Evolutionary conservation across 2,888 invertebrate genomes (phyloP).

Genomic region (Helleia helle): DNA sequence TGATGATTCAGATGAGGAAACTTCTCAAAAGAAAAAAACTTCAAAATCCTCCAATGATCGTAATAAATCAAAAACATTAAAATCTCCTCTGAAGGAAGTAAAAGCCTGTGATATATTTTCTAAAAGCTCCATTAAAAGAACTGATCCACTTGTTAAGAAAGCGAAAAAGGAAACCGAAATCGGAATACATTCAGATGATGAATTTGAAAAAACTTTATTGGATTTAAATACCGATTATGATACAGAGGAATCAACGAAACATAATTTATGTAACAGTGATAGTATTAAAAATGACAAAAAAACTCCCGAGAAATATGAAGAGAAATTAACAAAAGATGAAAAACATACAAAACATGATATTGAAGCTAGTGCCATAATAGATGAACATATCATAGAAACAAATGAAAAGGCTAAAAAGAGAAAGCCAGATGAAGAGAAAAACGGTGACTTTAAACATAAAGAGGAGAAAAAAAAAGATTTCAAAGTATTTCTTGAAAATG

Average conservation of each 20-base stretch:
- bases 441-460: constrained; percentile 13
- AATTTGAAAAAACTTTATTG: constrained; percentile 79
- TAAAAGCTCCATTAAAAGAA: constrained; percentile 74
- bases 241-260: constrained; percentile 23
- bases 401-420: constrained; percentile 12
- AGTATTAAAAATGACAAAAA: constrained; percentile 10
- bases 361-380: constrained; percentile 2
- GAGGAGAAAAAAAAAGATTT: constrained; percentile 27
- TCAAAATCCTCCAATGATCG: constrained; percentile 18
- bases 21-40: constrained; percentile 34
- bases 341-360: constrained; percentile 4
- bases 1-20: constrained; percentile 55
- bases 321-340: constrained; percentile 7
- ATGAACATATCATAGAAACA: constrained; percentile 4
- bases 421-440: constrained; percentile 13
- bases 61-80: constrained; percentile 26
- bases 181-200: constrained; percentile 78
- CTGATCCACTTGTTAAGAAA: constrained; percentile 61
- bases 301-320: constrained; percentile 7
- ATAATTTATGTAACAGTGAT: constrained; percentile 9
- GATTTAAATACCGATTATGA: constrained; percentile 81
- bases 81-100: constrained; percentile 43
- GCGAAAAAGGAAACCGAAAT: constrained; percentile 54
- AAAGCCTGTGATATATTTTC: constrained; percentile 76
- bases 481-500: constrained; percentile 38